Conservation (phyloP, 2,113 vertebrate genomes). For the Rhadina sibilatrix region DNA sequence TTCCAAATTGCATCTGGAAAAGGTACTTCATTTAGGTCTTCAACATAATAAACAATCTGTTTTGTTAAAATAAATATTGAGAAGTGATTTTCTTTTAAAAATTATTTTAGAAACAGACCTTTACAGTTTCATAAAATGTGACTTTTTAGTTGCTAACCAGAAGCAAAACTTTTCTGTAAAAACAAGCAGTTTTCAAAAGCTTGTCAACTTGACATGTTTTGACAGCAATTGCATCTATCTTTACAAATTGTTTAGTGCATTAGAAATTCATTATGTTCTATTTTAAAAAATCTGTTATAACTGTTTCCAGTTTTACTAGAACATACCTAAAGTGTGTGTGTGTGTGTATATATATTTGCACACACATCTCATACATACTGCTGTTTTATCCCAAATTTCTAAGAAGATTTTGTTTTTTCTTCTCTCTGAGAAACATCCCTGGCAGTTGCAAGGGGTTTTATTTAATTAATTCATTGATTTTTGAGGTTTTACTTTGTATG, state of each 20-base stretch:
- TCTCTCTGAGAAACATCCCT: not conserved
- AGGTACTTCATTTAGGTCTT: not conserved
- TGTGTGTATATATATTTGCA: not conserved
- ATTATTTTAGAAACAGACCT: not conserved
- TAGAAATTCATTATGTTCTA: constrained; percentile 14
- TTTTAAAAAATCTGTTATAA: not conserved
- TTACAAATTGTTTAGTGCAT: constrained; percentile 28
- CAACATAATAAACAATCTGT: not conserved
- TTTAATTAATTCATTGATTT: not conserved
- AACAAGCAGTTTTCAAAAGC: not conserved
- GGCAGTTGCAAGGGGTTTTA: not conserved
- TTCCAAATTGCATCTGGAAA: not conserved
- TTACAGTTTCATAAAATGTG: not conserved
- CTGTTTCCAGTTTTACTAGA: constrained; percentile 3
- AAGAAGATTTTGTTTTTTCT: not conserved
- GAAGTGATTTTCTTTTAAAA: not conserved
- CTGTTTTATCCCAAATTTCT: not conserved
- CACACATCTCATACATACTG: not conserved
- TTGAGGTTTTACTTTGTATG: not conserved
- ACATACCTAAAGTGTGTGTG: not conserved
- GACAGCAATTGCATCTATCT: constrained; percentile 1
- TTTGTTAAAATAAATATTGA: not conserved
- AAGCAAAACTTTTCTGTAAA: not conserved
- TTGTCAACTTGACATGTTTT: constrained; percentile 28
- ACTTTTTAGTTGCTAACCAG: not conserved